Base-by-base conservation (phyloP, 2,113 vertebrate species). In the Lucifuga dentata region DNA sequence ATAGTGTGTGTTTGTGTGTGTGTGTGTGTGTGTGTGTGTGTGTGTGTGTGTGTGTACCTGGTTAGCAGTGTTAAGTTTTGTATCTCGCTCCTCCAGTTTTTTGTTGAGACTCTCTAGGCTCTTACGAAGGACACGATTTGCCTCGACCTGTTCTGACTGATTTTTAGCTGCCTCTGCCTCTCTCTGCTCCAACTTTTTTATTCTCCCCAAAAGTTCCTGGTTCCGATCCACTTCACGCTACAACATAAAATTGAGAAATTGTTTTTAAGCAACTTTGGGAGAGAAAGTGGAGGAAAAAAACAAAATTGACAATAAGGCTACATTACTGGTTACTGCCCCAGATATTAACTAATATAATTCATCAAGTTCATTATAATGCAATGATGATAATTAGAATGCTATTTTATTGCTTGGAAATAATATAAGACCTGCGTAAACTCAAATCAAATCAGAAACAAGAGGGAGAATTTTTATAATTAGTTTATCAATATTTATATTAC, bases 221-320 rank as follows among this genome's bases (percentile, higher is more conserved):
- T 96, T 98, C 12, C 93, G 92, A 66, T 95, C 95, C 1, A 94
- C 86, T 84, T 96, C 95, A 1, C 95, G 93, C 98, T 98, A 65
- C 11, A 48, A 65, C 6, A 58, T 17, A 23, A 43, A 55, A 29
- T 11, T 17, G 1, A 44, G 8, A 60, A 29, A 48, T 2, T 51
- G 1, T 44, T 32, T 21, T 63, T 50, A 56, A 38, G 15, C 0
- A 32, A 8, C 19, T 15, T 29, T 17, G 38, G 29, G 15, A 0
- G 13, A 51, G n/a, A 44, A 10, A 6, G 13, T 5, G 17, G 9
- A 10, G 19, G 17, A 2, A 5, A 17, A 29, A 29, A 29, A 29
- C 26, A n/a, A n/a, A n/a, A n/a, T n/a, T n/a, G n/a, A n/a, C n/a
- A n/a, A n/a, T n/a, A n/a, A n/a, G n/a, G n/a, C n/a, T n/a, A n/a